Base-by-base conservation (phyloP, 1,140 invertebrate genomes). In the Platyscapa corneri region DNA sequence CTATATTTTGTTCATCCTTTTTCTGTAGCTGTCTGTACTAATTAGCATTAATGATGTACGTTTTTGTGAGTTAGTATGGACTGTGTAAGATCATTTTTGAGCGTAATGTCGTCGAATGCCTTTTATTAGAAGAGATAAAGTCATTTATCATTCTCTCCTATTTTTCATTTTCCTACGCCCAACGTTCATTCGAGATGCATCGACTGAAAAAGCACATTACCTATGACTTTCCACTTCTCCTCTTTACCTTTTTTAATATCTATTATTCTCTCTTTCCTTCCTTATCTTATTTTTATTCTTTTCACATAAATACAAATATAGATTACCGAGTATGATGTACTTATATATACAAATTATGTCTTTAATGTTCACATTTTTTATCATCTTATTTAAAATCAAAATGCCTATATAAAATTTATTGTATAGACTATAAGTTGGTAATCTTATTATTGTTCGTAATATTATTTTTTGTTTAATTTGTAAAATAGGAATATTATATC, bases 111-210 rank as follows among this genome's bases (percentile, higher is more conserved):
- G 46, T 53, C 32, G 46, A 84, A 72, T 76, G 53, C 39, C 46
- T 82, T 82, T 82, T 86, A 86, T 86, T 82, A 65, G 39, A 76
- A 64, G 70, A 67, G 56, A 86, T 86, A 86, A 82, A 82, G 84
- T 79, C 79, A 79, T 86, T 86, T 86, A 82, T 86, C 84, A 82
- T 86, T 82, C 37, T 30, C 77, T 70, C 65, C 64, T 82, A 18
- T 72, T 65, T n/a, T 53, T n/a, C 5, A 12, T 12, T 10, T 53
- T 5, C 70, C 60, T 65, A n/a, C 60, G 2, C n/a, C 34, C 65
- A 32, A n/a, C 27, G 53, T 67, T 81, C 84, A 85, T 81, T 42
- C 60, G 56, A 23, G 42, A 64, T 8, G 27, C 23, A 46, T 60
- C 37, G 42, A 39, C 39, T n/a, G 74, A 86, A 77, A 77, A 86